Conservation (phyloP, 2,113 vertebrate genomes). For the Mesoclemmys tuberculata region DNA sequence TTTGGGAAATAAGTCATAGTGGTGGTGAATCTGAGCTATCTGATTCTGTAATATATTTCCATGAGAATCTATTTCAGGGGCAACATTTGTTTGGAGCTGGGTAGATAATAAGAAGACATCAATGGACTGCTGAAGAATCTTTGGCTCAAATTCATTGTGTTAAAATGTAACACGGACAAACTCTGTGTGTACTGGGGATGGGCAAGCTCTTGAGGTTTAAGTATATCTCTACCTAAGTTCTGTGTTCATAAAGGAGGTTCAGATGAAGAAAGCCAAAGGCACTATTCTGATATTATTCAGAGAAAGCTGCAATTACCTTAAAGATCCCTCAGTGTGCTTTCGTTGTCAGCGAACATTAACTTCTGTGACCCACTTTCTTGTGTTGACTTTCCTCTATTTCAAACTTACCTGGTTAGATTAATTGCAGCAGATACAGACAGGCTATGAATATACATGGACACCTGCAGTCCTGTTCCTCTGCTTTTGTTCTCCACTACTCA, state of each 20-base stretch:
- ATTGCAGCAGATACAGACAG: neutral
- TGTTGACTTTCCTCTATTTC: neutral
- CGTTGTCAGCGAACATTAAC: neutral
- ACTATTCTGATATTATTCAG: neutral
- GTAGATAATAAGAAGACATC: neutral
- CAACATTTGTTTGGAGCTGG: rapidly evolving
- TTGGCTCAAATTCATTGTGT: rapidly evolving
- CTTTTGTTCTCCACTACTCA: neutral
- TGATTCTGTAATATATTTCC: neutral
- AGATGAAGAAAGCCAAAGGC: neutral
- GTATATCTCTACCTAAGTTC: neutral
- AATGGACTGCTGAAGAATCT: neutral
- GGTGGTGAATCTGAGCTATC: neutral
- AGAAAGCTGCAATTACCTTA: neutral
- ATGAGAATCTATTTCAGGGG: neutral
- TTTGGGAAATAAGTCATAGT: rapidly evolving
- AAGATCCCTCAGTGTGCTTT: rapidly evolving
- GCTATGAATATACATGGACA: neutral
- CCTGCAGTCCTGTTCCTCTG: rapidly evolving
- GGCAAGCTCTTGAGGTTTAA: rapidly evolving
- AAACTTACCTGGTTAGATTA: neutral
- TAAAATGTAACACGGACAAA: neutral
- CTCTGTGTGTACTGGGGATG: neutral
- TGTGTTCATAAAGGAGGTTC: neutral
- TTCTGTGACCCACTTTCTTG: rapidly evolving